Evolutionary conservation across 1,140 invertebrate species (phyloP).

Genomic region (Nebria ingens): DNA sequence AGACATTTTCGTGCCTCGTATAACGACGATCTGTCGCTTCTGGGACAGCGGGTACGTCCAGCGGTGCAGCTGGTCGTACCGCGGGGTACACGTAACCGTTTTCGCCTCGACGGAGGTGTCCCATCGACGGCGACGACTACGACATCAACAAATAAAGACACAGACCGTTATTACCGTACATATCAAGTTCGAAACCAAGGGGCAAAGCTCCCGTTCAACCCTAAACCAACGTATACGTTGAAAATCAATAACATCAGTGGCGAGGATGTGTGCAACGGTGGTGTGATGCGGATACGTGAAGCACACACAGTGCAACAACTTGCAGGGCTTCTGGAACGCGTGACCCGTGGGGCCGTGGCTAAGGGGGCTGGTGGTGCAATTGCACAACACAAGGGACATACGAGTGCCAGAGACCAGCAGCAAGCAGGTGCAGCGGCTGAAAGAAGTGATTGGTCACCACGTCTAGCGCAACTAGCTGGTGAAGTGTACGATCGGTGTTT

Average conservation of each 20-base stretch:
- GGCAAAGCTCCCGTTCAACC: too few relatives aligned
- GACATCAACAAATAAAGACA: too few relatives aligned
- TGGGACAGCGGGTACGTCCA: neutral
- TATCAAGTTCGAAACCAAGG: too few relatives aligned
- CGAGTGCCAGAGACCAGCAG: neutral
- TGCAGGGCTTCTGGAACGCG: constrained; percentile 38
- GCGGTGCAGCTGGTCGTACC: neutral
- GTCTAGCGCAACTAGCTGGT: neutral
- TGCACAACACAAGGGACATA: neutral
- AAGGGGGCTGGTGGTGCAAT: neutral
- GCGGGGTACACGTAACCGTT: neutral
- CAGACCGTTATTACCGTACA: too few relatives aligned
- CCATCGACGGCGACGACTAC: neutral
- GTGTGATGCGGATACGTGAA: constrained; percentile 49
- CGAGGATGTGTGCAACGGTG: constrained; percentile 38
- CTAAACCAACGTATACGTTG: neutral
- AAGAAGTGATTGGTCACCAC: neutral
- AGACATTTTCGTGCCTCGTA: too few relatives aligned
- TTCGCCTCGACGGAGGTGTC: neutral
- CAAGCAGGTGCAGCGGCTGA: neutral
- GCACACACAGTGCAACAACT: constrained; percentile 35
- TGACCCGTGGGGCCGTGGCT: constrained; percentile 37
- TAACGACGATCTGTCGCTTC: neutral
- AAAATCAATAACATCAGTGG: constrained; percentile 15
- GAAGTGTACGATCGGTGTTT: constrained; percentile 19